Evolutionary conservation across 2,113 vertebrate species (phyloP), one percentile per base, ranked within the genome.

Genomic region (Larimichthys crocea): DNA sequence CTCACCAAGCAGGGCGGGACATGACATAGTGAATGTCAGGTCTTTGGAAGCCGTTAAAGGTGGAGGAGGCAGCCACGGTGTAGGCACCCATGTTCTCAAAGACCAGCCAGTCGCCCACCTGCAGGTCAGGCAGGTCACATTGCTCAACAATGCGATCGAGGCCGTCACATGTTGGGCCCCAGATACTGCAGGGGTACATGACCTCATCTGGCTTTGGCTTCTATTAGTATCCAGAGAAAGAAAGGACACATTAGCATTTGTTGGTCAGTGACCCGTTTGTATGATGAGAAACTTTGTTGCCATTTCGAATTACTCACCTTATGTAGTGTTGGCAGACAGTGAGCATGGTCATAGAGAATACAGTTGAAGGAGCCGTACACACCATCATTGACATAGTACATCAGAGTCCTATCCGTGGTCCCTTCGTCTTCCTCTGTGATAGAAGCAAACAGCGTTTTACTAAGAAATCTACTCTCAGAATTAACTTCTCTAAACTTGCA

Each of bases 291-390:
- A 59, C 17, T 24, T 31, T 4, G 12, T 20, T 16, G 4, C 44
- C 19, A 55, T 15, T 46, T 11, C 3, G 20, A 10, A 57, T 20
- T 17, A 3, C 40, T 69, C 67, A 98, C 98, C 97, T 98, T 99
- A 62, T 97, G 97, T 77, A 99, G 90, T 46, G 91, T 87, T 50
- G 98, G 97, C 79, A 96, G 94, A 71, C 98, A 97, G 16, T 97
- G 97, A 0, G 98, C 98, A 0, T 99, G 98, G 83, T 99, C 98
- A 57, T 96, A 99, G 7, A 99, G 90, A 79, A 99, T 98, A 90
- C 98, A 99, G 87, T 99, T 99, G 85, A 99, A 99, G 0, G 98
- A 99, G 0, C 98, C 98, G n/a, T 99, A 99, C 3, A 99, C 98
- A 0, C 98, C 98, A 62, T 99, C 98, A 0, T 99, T 99, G 71